Conservation (phyloP, 2,113 vertebrate species). For the Lepisosteus osseus region DNA sequence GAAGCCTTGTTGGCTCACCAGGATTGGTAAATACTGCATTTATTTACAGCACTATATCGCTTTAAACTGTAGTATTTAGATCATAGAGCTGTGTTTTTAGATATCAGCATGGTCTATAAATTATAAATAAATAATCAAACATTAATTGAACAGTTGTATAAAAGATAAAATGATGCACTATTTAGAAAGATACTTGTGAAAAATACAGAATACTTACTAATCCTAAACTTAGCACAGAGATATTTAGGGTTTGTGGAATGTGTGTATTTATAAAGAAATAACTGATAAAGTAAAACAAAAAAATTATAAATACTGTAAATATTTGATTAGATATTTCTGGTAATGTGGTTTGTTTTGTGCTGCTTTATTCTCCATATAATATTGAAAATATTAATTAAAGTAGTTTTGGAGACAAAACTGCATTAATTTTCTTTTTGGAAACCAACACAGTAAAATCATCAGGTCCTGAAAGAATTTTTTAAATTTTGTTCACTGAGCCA, state of each 20-base stretch:
- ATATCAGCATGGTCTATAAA: not conserved
- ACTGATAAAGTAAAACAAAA: no score
- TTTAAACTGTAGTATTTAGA: slow-evolving; percentile 16
- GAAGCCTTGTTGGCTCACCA: slow-evolving; percentile 19
- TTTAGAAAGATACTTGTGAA: slow-evolving; percentile 2
- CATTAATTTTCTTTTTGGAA: slow-evolving; percentile 27
- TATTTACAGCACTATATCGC: slow-evolving; percentile 4
- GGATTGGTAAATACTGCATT: slow-evolving; percentile 11
- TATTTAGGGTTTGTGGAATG: no score
- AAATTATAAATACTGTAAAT: no score
- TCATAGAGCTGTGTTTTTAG: not conserved
- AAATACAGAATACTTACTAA: not conserved
- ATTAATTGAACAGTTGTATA: not conserved
- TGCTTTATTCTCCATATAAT: no score
- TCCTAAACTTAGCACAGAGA: no score
- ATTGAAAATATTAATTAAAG: no score
- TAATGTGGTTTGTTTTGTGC: no score
- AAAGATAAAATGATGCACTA: not conserved
- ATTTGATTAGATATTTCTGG: no score
- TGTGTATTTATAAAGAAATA: no score
- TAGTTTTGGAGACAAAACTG: no score
- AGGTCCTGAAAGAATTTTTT: slow-evolving; percentile 31
- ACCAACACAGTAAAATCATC: slow-evolving; percentile 39
- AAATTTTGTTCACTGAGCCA: slow-evolving; percentile 34
- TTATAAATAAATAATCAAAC: no score